phyloP scores from a whole-genome alignment of 2,113 vertebrate species.

The Hoplias malabaricus region DNA sequence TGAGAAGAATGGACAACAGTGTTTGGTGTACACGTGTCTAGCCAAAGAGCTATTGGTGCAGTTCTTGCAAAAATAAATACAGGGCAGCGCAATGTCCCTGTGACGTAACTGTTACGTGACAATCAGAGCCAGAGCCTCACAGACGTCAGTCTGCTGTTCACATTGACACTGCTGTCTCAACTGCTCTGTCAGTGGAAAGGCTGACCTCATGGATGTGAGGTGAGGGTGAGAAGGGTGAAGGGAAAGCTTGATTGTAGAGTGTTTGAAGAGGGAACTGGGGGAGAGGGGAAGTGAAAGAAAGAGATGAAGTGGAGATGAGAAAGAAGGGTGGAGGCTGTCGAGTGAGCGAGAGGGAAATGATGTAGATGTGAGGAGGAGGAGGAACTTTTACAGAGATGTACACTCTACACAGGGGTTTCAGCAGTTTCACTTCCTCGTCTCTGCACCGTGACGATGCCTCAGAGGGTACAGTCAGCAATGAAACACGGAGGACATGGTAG shows the following conservation, averaged over 20 bases:
- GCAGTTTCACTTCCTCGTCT: conserved; percentile 25
- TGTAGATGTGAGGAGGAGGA: neutral
- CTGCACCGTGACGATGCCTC: neutral
- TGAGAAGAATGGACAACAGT: too few species aligned
- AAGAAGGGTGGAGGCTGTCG: neutral
- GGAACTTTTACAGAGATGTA: neutral
- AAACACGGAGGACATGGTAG: neutral
- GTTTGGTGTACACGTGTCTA: too few species aligned
- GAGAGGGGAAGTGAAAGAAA: neutral
- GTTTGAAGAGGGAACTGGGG: neutral
- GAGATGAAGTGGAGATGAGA: neutral
- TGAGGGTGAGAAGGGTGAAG: neutral
- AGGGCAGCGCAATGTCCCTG: neutral
- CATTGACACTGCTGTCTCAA: neutral
- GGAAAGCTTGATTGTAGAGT: neutral
- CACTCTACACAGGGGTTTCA: neutral
- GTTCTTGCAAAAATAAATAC: neutral
- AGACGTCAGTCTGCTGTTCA: neutral
- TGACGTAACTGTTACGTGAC: neutral
- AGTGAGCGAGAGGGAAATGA: neutral
- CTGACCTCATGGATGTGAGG: conserved; percentile 17
- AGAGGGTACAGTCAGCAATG: neutral
- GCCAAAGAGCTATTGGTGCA: too few species aligned
- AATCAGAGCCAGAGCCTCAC: neutral
- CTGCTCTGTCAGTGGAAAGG: neutral